A percentile compares a stretch with the other conserved stretches of the same genome.
Evolutionary conservation across 2,888 invertebrate genomes (phyloP).

Genomic region (Syrista parreyssii): DNA sequence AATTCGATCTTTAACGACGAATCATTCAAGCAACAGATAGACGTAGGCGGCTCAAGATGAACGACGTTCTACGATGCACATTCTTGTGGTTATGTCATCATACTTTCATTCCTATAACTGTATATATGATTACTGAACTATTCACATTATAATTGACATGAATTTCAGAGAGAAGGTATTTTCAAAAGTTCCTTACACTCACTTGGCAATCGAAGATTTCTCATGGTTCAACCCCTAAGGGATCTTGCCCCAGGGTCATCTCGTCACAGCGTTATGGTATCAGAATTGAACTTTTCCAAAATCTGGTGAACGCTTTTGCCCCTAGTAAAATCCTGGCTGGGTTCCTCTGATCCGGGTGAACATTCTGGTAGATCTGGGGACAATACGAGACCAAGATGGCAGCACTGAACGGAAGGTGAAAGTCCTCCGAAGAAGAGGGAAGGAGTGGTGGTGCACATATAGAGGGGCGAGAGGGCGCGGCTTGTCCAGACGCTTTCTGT

Average conservation of each 20-base stretch:
- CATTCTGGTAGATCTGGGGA: constrained; percentile 14
- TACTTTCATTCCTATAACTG: neutral
- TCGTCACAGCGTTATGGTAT: too few relatives aligned
- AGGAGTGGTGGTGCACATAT: constrained; percentile 64
- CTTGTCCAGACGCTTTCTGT: constrained; percentile 64
- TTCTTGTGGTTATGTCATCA: neutral
- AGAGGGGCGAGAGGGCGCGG: constrained; percentile 66
- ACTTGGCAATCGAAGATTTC: neutral
- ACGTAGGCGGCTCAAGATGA: neutral
- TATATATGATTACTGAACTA: neutral
- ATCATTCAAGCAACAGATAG: neutral
- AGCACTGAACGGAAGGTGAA: constrained; percentile 62
- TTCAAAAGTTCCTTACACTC: neutral
- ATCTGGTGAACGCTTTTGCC: neutral
- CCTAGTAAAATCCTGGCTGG: neutral
- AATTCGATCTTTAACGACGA: neutral
- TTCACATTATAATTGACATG: neutral
- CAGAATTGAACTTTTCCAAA: neutral
- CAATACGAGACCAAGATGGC: constrained; percentile 43
- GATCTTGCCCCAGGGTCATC: neutral
- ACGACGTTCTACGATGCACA: neutral
- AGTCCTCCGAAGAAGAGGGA: constrained; percentile 52
- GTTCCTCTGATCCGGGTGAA: neutral
- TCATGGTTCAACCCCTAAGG: neutral
- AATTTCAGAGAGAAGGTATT: neutral